A percentile compares a stretch with the other conserved stretches of the same genome.
phyloP scores from a whole-genome alignment of 2,797 vertebrate species.

The Rhinatrema bivittatum region DNA sequence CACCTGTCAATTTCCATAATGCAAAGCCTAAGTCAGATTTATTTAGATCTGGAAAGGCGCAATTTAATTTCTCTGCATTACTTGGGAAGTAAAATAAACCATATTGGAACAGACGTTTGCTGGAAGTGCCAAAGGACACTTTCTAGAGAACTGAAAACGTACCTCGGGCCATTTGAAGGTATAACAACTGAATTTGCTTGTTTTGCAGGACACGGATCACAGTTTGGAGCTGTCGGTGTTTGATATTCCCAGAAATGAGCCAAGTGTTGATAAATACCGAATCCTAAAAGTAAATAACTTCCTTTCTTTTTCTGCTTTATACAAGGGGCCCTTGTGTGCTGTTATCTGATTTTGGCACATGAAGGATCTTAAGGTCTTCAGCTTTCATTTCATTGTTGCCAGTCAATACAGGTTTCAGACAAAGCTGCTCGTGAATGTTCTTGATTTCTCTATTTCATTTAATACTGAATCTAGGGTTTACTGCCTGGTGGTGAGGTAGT shows the following conservation, averaged over 20 bases:
- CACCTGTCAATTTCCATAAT: too few species aligned
- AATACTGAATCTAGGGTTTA: too few species aligned
- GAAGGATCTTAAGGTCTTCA: slow-evolving; percentile 37
- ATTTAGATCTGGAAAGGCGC: too few species aligned
- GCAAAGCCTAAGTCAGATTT: too few species aligned
- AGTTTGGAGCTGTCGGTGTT: slow-evolving; percentile 35
- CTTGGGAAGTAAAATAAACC: too few species aligned
- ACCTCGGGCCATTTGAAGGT: neutral
- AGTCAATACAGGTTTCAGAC: too few species aligned
- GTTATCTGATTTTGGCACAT: slow-evolving; percentile 50
- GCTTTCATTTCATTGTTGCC: slow-evolving; percentile 57
- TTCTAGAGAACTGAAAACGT: slow-evolving; percentile 25
- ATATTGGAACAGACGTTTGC: too few species aligned
- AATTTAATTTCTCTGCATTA: too few species aligned
- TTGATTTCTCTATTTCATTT: too few species aligned
- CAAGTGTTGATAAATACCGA: slow-evolving; percentile 44
- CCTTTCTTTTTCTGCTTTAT: slow-evolving; percentile 30
- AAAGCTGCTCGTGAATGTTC: too few species aligned
- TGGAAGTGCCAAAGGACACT: slow-evolving; percentile 22
- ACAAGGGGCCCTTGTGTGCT: slow-evolving; percentile 30
- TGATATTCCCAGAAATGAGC: slow-evolving; percentile 40
- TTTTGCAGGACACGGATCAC: slow-evolving; percentile 15
- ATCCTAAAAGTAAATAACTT: slow-evolving; percentile 45
- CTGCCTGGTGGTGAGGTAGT: too few species aligned
- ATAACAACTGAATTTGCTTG: slow-evolving; percentile 11